Evolutionary conservation across 2,113 vertebrate genomes (phyloP).

Genomic region (Thryonomys swinderianus): DNA sequence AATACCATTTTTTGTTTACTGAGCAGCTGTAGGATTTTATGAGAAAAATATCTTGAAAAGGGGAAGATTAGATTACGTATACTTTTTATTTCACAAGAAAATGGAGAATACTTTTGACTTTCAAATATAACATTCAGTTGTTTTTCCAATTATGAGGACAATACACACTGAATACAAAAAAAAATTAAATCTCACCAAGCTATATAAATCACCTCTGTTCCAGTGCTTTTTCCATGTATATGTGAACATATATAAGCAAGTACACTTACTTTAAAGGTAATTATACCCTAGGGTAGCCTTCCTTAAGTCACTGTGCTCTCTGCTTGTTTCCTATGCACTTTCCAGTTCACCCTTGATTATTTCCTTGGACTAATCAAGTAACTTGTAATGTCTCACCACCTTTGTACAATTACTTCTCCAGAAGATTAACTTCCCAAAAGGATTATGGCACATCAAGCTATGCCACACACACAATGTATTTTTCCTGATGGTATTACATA

Average conservation of each 20-base stretch:
- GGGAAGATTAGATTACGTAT: background rate
- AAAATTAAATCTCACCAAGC: background rate
- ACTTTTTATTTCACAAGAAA: background rate
- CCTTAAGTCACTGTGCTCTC: background rate
- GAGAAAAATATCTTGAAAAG: background rate
- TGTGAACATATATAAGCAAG: background rate
- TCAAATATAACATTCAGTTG: background rate
- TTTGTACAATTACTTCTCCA: background rate
- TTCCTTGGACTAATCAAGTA: background rate
- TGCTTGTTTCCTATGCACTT: background rate
- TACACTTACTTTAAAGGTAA: background rate
- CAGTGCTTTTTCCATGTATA: background rate
- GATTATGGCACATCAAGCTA: no score
- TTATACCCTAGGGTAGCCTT: background rate
- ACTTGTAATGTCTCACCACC: background rate
- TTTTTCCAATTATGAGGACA: background rate
- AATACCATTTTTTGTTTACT: background rate
- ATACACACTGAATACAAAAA: background rate
- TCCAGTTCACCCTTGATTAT: background rate
- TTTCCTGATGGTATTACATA: background rate
- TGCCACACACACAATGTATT: background rate
- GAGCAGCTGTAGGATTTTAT: background rate
- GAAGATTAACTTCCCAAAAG: background rate
- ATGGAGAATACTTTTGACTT: background rate
- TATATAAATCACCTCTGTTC: background rate